Base-by-base conservation (phyloP, 2,113 vertebrate genomes). In the Ptyas mucosa region DNA sequence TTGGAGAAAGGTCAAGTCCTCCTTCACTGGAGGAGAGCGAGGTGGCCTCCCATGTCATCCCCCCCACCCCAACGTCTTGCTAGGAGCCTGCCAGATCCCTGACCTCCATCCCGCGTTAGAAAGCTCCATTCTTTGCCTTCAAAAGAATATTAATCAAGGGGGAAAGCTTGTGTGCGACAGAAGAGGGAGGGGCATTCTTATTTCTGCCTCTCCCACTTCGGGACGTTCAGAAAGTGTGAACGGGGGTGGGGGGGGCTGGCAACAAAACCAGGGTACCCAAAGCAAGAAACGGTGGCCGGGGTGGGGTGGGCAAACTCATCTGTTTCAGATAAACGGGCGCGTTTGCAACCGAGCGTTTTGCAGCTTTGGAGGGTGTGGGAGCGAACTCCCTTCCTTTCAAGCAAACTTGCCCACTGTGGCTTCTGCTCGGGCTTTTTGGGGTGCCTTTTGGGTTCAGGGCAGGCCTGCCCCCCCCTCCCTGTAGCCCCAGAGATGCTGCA, bases 311-410 rank as follows among this genome's bases (percentile, higher is more conserved):
- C 5, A 75, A 2, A 2, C n/a, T 34, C 64, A 64, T 29, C 3
- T 11, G 58, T 12, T 61, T 26, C 58, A 1, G 29, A n/a, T 69
- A 15, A 75, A 69, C 6, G 14, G 64, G n/a, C 0, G 0, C 29
- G 5, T 69, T 69, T 69, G 64, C 29, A 15, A 14, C 11, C 0
- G 11, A n/a, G 14, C 15, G 15, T 34, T 75, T 34, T 75, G n/a
- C 6, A 39, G 69, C n/a, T 8, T 75, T 2, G 5, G n/a, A 2
- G 0, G 26, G 58, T 5, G 5, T 0, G 5, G 5, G 1, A 20
- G n/a, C 5, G 2, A 18, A 29, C 14, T 34, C 12, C 69, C 69
- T 1, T 75, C 14, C n/a, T 34, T 75, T 15, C n/a, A 21, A 39
- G 34, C n/a, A 39, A 81, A 18, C 34, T 7, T 8, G 34, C 46